Evolutionary conservation across 2,888 invertebrate species (phyloP).

Genomic region (Lamproptera curius): DNA sequence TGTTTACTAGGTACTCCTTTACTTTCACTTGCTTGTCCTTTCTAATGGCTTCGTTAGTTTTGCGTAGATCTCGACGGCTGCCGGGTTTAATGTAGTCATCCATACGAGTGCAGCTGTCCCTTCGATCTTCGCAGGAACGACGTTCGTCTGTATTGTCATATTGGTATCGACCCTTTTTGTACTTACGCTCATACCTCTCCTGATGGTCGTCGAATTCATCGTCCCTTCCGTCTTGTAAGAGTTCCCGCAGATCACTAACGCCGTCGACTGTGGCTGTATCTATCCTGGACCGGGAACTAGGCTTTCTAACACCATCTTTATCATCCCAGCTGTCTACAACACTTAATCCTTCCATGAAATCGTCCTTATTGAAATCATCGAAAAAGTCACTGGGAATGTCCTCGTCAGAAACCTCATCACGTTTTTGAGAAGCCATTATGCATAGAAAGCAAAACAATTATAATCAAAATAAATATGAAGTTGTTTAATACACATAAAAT

Average conservation of each 20-base stretch:
- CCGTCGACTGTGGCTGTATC: conserved; percentile 39
- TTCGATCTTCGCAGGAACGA: conserved; percentile 11
- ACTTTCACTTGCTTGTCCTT: conserved; percentile 68
- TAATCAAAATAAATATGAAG: not conserved
- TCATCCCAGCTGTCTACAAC: conserved; percentile 69
- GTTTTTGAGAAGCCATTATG: conserved; percentile 30
- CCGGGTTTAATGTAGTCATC: conserved; percentile 62
- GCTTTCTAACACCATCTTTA: conserved; percentile 31
- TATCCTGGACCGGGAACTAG: conserved; percentile 30
- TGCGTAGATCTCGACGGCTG: conserved; percentile 63
- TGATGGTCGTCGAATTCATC: conserved; percentile 10
- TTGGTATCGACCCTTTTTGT: conserved; percentile 24
- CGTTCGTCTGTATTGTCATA: conserved; percentile 13
- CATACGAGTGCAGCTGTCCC: conserved; percentile 33
- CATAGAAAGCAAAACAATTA: conserved; percentile 2
- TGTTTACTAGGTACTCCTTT: conserved; percentile 59
- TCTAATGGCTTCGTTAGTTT: conserved; percentile 65
- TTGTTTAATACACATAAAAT: not conserved
- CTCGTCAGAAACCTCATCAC: conserved; percentile 46
- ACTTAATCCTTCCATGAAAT: conserved; percentile 68
- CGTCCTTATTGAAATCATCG: conserved; percentile 66
- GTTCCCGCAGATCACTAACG: conserved; percentile 52
- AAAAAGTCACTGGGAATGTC: conserved; percentile 72
- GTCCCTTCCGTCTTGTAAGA: conserved; percentile 32
- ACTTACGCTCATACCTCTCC: conserved; percentile 14